Evolutionary conservation across 2,888 invertebrate genomes (phyloP), one percentile per base, ranked within the genome.

Genomic region (Bugula neritina): DNA sequence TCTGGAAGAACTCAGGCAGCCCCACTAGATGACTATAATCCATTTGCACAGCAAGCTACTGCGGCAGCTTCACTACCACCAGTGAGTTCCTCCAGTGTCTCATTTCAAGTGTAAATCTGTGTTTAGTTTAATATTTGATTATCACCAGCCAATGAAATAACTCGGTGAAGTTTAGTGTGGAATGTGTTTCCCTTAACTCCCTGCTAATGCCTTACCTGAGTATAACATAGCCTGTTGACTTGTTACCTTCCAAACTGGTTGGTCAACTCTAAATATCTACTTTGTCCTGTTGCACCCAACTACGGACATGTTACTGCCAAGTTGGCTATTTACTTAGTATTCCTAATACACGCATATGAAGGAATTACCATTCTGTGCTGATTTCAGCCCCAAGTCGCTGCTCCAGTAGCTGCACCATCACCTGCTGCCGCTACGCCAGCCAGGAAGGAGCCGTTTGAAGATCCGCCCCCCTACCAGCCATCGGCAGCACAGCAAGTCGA

Each of bases 11-110:
- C 43, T 13, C 63, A 63, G 89, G 81, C 88, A 88, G 81, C 79
- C 29, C 90, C 92, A 70, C 88, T 96, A 72, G 95, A 95, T 83
- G 94, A 96, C 81, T 96, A 94, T 86, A 95, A 96, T 86, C 96
- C 96, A 35, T 97, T 97, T 85, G 93, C 92, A 77, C 91, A 91
- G 78, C 89, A 88, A 73, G 80, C 79, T 23, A 75, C 77, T 69
- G 76, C 78, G 31, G 25, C 63, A 2, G 34, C 63, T 63, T 31
- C 63, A 13, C 2, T 13, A n/a, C 63, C 63, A 31, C 63, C 63
- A 27, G 63, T 63, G n/a, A 29, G 57, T 57, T 13, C 27, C 23
- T 57, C 13, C 23, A 27, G 13, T 57, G 5, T n/a, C 23, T 52
- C 21, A n/a, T n/a, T n/a, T n/a, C n/a, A n/a, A n/a, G n/a, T n/a